These are phyloP conservation scores for Nesogale talazaci DNA, from an alignment of 2,113 vertebrate genomes.

Conservation along the genomic window DNA sequence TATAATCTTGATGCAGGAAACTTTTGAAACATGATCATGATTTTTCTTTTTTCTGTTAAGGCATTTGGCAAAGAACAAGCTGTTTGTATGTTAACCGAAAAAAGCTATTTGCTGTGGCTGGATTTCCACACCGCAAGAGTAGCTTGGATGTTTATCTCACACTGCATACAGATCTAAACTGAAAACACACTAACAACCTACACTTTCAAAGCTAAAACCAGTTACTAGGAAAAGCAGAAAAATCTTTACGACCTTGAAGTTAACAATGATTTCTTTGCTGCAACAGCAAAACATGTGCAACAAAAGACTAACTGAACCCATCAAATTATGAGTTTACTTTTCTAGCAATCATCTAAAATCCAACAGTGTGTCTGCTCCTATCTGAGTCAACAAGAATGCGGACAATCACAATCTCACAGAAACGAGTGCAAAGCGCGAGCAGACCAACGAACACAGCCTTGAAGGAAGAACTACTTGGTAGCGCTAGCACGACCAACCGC, in stretches of 20 bases:
- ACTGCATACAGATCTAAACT: neutral
- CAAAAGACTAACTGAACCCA: neutral
- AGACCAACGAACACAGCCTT: too few relatives aligned
- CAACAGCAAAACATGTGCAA: neutral
- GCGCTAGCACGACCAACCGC: too few relatives aligned
- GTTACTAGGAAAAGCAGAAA: neutral
- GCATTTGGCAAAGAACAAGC: conserved; percentile 32
- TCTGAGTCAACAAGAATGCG: too few relatives aligned
- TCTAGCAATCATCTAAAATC: too few relatives aligned
- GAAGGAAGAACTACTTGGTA: too few relatives aligned
- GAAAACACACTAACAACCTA: neutral
- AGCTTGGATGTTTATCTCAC: neutral
- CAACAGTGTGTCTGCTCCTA: too few relatives aligned
- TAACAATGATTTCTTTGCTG: neutral
- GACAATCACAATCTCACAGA: too few relatives aligned
- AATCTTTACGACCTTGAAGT: neutral
- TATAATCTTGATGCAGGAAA: conserved; percentile 27
- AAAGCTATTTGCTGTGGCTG: neutral
- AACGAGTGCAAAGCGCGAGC: too few relatives aligned
- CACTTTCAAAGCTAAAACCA: neutral
- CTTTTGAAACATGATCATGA: neutral
- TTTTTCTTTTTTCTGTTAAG: conserved; percentile 14
- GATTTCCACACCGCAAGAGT: too few relatives aligned
- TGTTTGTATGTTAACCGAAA: neutral
- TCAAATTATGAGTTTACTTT: too few relatives aligned